Evolutionary conservation across 2,113 vertebrate species (phyloP), one percentile per base, ranked within the genome.

Genomic region (Macrotus californicus): DNA sequence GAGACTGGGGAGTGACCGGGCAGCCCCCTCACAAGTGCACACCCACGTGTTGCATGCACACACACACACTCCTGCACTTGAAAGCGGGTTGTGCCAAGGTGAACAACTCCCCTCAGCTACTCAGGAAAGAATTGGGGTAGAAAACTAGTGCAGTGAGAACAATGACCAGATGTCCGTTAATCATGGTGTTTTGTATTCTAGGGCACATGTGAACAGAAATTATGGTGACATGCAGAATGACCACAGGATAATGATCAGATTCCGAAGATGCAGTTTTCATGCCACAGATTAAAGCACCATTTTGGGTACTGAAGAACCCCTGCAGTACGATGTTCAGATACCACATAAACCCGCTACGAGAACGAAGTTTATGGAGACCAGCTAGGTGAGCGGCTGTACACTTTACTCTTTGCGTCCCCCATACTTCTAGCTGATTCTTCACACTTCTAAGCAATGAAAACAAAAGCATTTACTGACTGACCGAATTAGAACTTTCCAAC

Each of bases 131-230:
- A 56, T 39, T 19, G 36, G n/a, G 77, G 34, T 3, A 29, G 52
- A 43, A 93, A 75, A 73, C 2, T 0, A 50, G 66, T 10, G 24
- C n/a, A n/a, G 41, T 24, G 13, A n/a, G 21, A 73, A 34, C 6
- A 36, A 1, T 3, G 48, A 43, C 7, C 0, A 13, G 31, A 26
- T 5, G 24, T 5, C 3, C 4, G 2, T 7, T n/a, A n/a, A 29
- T 61, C 5, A 4, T 6, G 6, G 34, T 29, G 52, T 39, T 56
- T 81, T 75, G 12, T 6, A 48, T 48, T n/a, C 5, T 12, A 59
- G 69, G 24, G 56, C 41, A 24, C 36, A n/a, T 0, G 6, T 34
- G 50, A 69, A 52, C 39, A 86, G 70, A 85, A 89, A n/a, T 41
- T 12, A 21, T 5, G 61, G 29, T 46, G 36, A n/a, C 26, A 5